These are phyloP conservation scores for Cichladusa arquata DNA, from an alignment of 2,113 vertebrate species.

Conservation along the genomic window DNA sequence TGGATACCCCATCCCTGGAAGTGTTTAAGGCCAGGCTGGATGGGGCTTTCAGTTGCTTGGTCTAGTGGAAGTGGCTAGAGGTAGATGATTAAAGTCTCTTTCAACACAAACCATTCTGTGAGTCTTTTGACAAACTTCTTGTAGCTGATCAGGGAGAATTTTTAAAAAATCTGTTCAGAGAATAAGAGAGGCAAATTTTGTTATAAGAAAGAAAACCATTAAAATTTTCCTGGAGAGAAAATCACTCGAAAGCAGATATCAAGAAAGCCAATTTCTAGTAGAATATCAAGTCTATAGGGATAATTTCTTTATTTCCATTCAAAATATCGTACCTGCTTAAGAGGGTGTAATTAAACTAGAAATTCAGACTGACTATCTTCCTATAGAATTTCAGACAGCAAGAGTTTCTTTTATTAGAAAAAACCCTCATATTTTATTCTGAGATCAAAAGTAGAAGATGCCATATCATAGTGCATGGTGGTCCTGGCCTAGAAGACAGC, in stretches of 20 bases:
- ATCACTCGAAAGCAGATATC: not conserved
- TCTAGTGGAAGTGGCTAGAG: not conserved
- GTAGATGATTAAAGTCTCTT: not conserved
- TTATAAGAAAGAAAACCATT: not conserved
- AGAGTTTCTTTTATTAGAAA: not conserved
- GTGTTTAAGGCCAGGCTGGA: not conserved
- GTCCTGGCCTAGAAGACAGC: not conserved
- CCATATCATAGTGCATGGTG: not conserved
- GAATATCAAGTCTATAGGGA: not conserved
- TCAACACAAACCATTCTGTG: not conserved
- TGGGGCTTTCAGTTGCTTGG: not conserved
- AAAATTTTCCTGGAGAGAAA: not conserved
- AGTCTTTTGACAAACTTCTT: not conserved
- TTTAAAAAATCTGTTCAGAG: not conserved
- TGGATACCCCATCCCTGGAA: not conserved
- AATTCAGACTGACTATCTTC: not conserved
- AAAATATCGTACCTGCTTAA: not conserved
- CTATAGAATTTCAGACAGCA: not conserved
- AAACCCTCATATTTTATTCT: not conserved
- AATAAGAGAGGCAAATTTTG: not conserved
- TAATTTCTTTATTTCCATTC: not conserved
- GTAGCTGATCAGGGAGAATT: not conserved
- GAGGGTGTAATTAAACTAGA: not conserved
- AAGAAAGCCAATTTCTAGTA: not conserved
- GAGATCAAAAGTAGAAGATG: not conserved